Percentiles rank a stretch among this genome's conserved stretches.
Conservation (phyloP, 2,797 vertebrate genomes). For the Eptatretus atami region DNA sequence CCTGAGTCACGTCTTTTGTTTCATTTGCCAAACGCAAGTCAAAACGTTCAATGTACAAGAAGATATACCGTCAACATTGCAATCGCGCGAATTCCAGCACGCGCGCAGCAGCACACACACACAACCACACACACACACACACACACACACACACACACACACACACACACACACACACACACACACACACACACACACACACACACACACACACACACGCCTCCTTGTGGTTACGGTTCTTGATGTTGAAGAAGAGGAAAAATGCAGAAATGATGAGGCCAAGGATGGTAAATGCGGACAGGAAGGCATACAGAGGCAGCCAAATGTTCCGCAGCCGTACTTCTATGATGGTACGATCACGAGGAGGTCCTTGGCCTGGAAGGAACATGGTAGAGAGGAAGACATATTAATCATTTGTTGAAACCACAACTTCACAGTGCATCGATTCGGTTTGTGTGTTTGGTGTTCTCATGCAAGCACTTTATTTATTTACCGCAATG, state of each 20-base stretch:
- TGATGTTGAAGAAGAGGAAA: slow-evolving; percentile 95
- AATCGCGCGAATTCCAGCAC: no score
- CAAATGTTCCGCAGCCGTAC: slow-evolving; percentile 75
- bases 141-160: neutral
- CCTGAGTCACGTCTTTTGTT: no score
- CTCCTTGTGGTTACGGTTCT: slow-evolving; percentile 93
- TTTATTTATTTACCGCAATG: no score
- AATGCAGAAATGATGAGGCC: slow-evolving; percentile 97
- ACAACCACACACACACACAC: neutral
- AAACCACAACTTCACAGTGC: no score
- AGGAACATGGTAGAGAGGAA: neutral
- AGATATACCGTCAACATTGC: no score
- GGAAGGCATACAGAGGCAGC: slow-evolving; percentile 76
- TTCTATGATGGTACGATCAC: slow-evolving; percentile 66
- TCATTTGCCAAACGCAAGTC: no score
- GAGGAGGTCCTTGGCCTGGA: slow-evolving; percentile 57
- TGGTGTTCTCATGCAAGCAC: no score
- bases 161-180: neutral
- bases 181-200: neutral
- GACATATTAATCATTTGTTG: no score
- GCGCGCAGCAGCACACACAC: neutral
- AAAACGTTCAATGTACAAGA: no score
- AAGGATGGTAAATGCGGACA: slow-evolving; percentile 72
- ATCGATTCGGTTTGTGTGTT: no score
- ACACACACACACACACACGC: neutral